Conservation (phyloP, 1,140 invertebrate species). For the Apis mellifera region Amel_HAv3.1 CM009945.2:7740501-7741000, state of each 20-base stretch:
- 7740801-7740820: slow-evolving; percentile 48
- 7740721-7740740: background rate
- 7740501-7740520: background rate
- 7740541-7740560: no score
- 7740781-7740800: slow-evolving; percentile 58
- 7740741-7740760: no score
- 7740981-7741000: slow-evolving; percentile 73
- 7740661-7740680: background rate
- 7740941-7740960: slow-evolving; percentile 14
- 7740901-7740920: background rate
- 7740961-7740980: slow-evolving; percentile 60
- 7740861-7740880: slow-evolving; percentile 70
- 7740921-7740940: no score
- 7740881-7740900: slow-evolving; percentile 52
- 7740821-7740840: slow-evolving; percentile 59
- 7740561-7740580: background rate
- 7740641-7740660: background rate
- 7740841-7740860: slow-evolving; percentile 71
- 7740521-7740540: no score
- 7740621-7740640: background rate
- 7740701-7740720: background rate
- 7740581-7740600: background rate
- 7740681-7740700: background rate
- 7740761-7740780: background rate
- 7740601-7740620: background rate